A percentile compares a stretch with the other conserved stretches of the same genome.
Conservation (phyloP, 1,140 invertebrate species). For the Arctopsyche grandis region DNA sequence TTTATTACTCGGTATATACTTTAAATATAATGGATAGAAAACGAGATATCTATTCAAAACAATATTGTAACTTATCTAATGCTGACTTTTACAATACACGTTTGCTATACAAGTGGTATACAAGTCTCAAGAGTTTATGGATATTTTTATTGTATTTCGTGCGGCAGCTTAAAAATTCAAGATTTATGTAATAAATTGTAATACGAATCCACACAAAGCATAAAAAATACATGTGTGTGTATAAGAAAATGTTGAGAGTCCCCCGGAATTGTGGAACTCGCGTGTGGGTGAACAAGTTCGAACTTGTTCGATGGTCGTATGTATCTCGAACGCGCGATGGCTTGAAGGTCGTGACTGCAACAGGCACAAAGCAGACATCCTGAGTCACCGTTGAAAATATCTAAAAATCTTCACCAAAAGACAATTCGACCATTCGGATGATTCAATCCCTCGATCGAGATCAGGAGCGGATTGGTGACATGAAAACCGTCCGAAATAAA, state of each 20-base stretch:
- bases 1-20: too few relatives aligned
- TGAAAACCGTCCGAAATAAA: too few relatives aligned
- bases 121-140: too few relatives aligned
- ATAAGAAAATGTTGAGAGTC: neutral
- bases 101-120: too few relatives aligned
- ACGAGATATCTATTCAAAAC: too few relatives aligned
- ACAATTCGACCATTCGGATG: neutral
- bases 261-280: constrained; percentile 9
- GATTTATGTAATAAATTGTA: neutral
- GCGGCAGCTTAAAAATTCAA: too few relatives aligned
- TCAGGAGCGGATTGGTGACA: too few relatives aligned
- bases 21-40: too few relatives aligned
- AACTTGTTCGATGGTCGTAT: constrained; percentile 20
- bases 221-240: neutral
- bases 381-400: neutral
- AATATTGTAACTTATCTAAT: too few relatives aligned
- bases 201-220: constrained; percentile 4
- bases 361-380: neutral
- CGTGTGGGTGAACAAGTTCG: constrained; percentile 49
- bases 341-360: constrained; percentile 15
- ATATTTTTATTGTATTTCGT: too few relatives aligned
- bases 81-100: too few relatives aligned
- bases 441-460: neutral
- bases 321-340: neutral
- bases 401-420: neutral